phyloP scores from a whole-genome alignment of 2,797 vertebrate genomes.

The Enteromius argenteus region DNA sequence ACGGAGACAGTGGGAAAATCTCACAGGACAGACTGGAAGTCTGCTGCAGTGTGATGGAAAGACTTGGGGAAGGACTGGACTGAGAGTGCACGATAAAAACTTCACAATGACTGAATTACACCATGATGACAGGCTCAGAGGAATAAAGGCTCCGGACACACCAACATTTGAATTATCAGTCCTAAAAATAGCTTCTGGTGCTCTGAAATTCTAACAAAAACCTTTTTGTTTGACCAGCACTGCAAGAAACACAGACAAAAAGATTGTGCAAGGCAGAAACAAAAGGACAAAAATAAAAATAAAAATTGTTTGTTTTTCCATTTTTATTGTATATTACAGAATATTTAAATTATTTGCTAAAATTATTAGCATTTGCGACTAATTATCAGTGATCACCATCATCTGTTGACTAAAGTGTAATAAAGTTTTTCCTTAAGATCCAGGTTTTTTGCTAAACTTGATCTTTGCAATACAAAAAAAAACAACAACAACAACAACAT shows the following conservation, averaged over 20 bases:
- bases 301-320: not conserved
- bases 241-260: not conserved
- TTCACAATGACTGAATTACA: slow-evolving; percentile 16
- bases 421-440: slow-evolving; percentile 13
- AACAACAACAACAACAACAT: too few relatives aligned
- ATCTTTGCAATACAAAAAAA: not conserved
- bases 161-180: slow-evolving; percentile 7
- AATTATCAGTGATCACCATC: not conserved
- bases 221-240: not conserved
- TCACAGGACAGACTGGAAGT: slow-evolving; percentile 42
- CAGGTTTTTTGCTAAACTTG: not conserved
- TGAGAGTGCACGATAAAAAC: not conserved
- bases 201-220: not conserved
- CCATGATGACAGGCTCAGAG: not conserved
- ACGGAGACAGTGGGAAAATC: slow-evolving; percentile 39
- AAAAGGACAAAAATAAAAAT: not conserved
- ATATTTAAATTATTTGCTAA: not conserved
- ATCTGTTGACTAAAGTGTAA: not conserved
- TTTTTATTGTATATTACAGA: not conserved
- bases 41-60: slow-evolving; percentile 26
- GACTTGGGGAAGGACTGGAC: slow-evolving; percentile 42
- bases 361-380: not conserved
- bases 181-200: slow-evolving; percentile 13
- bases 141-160: not conserved
- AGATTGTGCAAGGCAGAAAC: not conserved